Evolutionary conservation across 2,797 vertebrate genomes (phyloP).

Genomic region (Phalanger gymnotis): DNA sequence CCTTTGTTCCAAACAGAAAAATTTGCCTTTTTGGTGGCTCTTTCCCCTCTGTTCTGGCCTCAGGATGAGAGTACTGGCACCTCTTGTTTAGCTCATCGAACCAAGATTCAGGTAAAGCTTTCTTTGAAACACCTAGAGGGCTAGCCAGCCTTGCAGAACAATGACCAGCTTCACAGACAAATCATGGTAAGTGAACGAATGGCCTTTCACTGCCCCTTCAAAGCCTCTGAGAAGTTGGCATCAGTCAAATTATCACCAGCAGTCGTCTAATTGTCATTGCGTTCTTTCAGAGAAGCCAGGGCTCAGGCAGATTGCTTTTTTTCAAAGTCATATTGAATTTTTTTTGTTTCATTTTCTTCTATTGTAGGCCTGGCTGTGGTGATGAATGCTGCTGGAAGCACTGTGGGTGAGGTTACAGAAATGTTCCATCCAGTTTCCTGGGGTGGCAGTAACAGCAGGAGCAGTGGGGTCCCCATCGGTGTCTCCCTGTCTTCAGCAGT

Average conservation of each 20-base stretch:
- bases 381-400: rapidly evolving
- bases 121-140: neutral
- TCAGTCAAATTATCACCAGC: neutral
- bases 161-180: too few species aligned
- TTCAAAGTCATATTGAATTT: rapidly evolving
- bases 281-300: neutral
- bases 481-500: neutral
- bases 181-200: rapidly evolving
- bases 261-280: rapidly evolving
- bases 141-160: neutral
- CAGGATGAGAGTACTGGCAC: neutral
- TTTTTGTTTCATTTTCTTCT: neutral
- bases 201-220: rapidly evolving
- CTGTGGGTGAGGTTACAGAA: neutral
- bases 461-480: rapidly evolving
- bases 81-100: neutral
- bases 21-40: neutral
- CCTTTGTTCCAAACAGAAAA: neutral
- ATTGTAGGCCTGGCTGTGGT: neutral
- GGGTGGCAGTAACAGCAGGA: neutral
- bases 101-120: neutral
- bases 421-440: rapidly evolving
- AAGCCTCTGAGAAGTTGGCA: neutral
- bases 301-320: neutral
- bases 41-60: neutral